A percentile compares a stretch with the other conserved stretches of the same genome.
These are phyloP conservation scores for Eumacrocentrus americanus DNA, from an alignment of 2,888 invertebrate genomes.

Conservation along the genomic window DNA sequence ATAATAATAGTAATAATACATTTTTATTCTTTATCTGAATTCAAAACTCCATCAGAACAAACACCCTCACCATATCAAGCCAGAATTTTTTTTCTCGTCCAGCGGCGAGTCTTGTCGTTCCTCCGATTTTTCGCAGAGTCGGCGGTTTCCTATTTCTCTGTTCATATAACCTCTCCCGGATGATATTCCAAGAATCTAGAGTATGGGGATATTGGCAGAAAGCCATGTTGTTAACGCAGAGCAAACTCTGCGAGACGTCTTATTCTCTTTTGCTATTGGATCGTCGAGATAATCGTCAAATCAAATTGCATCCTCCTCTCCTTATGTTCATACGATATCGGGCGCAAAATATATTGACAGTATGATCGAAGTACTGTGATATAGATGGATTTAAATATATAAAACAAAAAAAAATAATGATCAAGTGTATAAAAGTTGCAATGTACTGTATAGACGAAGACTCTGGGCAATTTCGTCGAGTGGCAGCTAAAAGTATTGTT, in stretches of 20 bases:
- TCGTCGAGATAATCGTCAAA: conserved; percentile 24
- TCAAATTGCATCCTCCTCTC: conserved; percentile 7
- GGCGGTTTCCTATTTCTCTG: conserved; percentile 6
- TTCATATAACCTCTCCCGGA: neutral
- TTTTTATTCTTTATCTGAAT: neutral
- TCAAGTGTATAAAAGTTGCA: neutral
- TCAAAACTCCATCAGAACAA: too few relatives aligned
- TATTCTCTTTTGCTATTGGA: conserved; percentile 9
- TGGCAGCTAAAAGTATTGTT: conserved; percentile 17
- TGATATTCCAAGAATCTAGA: conserved; percentile 1
- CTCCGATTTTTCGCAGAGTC: conserved; percentile 26
- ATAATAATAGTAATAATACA: too few relatives aligned
- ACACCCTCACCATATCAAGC: too few relatives aligned
- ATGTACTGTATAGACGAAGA: neutral
- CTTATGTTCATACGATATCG: neutral
- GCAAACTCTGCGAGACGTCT: conserved; percentile 11
- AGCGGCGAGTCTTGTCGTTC: conserved; percentile 4
- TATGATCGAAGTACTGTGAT: neutral
- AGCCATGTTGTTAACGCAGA: conserved; percentile 28
- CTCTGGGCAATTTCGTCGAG: conserved; percentile 2
- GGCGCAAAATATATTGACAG: neutral
- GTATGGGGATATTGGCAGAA: conserved; percentile 12
- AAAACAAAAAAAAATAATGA: neutral
- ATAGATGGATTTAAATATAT: neutral
- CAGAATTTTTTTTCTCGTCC: conserved; percentile 2